Conservation (phyloP, 2,797 vertebrate species). For the Amphiprion clarkii region DNA sequence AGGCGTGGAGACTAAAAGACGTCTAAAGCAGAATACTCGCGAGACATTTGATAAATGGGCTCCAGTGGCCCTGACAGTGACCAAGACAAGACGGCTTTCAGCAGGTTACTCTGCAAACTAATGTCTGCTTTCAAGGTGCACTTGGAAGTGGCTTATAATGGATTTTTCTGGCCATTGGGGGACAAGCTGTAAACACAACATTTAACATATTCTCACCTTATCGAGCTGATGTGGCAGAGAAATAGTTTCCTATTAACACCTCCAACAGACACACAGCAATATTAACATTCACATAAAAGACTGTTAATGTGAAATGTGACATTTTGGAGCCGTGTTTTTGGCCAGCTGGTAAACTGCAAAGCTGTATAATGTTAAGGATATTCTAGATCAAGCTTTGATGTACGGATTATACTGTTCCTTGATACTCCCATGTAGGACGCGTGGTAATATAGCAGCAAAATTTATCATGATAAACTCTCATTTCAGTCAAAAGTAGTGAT, state of each 20-base stretch:
- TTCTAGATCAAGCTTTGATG: too few species aligned
- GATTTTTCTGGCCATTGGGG: not conserved
- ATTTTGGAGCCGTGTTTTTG: not conserved
- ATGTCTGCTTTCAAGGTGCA: not conserved
- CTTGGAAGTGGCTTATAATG: not conserved
- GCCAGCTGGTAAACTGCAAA: not conserved
- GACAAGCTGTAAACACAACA: not conserved
- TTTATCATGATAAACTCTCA: too few species aligned
- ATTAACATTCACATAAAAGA: too few species aligned
- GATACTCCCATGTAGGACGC: too few species aligned
- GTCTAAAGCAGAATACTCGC: conserved; percentile 27
- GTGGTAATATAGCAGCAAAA: too few species aligned
- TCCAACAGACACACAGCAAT: not conserved
- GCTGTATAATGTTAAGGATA: too few species aligned
- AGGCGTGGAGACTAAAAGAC: conserved; percentile 46
- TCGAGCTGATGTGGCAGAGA: not conserved
- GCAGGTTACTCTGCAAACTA: conserved; percentile 10
- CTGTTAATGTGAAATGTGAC: too few species aligned
- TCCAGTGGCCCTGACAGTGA: conserved; percentile 30
- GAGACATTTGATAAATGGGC: conserved; percentile 51
- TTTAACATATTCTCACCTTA: not conserved
- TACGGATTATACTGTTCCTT: too few species aligned
- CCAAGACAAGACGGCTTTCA: conserved; percentile 3
- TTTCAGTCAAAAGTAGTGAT: too few species aligned
- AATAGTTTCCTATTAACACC: not conserved